Conservation (phyloP, 2,888 invertebrate species). For the Kuschelorhynchus macadamiae region DNA sequence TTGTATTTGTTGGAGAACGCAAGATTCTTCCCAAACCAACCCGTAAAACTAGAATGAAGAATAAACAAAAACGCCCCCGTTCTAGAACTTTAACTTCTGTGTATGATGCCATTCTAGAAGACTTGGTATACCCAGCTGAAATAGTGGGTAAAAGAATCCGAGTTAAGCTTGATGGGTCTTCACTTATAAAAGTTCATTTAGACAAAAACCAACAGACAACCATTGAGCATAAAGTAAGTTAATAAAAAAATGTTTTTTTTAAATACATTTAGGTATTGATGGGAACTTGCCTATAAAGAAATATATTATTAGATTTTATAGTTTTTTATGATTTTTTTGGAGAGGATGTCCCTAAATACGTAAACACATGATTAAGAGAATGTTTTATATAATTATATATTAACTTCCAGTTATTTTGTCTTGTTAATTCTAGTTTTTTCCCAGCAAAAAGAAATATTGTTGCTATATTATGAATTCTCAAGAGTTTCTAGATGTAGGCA, state of each 20-base stretch:
- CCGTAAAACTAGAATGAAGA: slow-evolving; percentile 88
- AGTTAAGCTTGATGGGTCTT: slow-evolving; percentile 95
- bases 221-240: slow-evolving; percentile 96
- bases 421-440: too few species aligned
- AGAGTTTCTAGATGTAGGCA: too few species aligned
- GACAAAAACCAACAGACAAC: slow-evolving; percentile 99
- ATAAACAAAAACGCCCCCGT: slow-evolving; percentile 84
- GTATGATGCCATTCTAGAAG: slow-evolving; percentile 97
- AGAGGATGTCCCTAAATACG: too few species aligned
- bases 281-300: background rate
- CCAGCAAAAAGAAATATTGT: too few species aligned
- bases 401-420: too few species aligned
- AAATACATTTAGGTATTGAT: background rate
- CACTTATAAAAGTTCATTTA: slow-evolving; percentile 97
- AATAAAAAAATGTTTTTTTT: background rate
- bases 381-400: too few species aligned
- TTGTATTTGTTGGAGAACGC: slow-evolving; percentile 97
- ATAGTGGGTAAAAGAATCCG: slow-evolving; percentile 98
- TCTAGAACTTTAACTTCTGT: slow-evolving; percentile 95
- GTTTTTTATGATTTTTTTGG: background rate
- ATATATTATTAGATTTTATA: background rate
- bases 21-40: slow-evolving; percentile 98
- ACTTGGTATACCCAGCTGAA: slow-evolving; percentile 98
- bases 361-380: too few species aligned
- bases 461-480: too few species aligned